A percentile compares a stretch with the other conserved stretches of the same genome.
phyloP scores from a whole-genome alignment of 2,888 invertebrate genomes.

The Aporophyla nigra region DNA sequence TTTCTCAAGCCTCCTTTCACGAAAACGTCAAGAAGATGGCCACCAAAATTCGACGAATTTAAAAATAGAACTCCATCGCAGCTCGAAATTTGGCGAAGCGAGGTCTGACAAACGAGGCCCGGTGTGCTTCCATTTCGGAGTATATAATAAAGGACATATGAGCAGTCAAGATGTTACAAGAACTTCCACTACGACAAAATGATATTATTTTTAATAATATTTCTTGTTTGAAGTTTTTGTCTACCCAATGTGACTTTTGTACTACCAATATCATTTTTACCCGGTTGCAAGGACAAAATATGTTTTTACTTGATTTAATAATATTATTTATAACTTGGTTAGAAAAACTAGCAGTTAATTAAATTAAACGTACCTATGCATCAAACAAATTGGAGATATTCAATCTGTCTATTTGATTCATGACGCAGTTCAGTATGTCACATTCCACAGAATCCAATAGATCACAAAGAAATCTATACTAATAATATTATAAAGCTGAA shows the following conservation, averaged over 20 bases:
- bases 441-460: no score
- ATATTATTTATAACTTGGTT: no score
- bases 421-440: no score
- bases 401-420: no score
- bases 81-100: constrained; percentile 33
- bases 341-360: no score
- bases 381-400: no score
- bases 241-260: background rate
- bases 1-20: constrained; percentile 8
- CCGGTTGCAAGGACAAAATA: background rate
- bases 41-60: constrained; percentile 17
- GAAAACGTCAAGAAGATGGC: constrained; percentile 33
- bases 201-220: constrained; percentile 12
- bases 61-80: constrained; percentile 34
- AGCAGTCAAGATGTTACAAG: constrained; percentile 44
- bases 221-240: constrained; percentile 6
- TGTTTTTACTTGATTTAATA: background rate
- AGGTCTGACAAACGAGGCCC: constrained; percentile 60
- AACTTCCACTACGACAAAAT: constrained; percentile 26
- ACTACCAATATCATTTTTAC: background rate
- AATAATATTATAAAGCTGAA: no score
- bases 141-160: constrained; percentile 52
- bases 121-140: constrained; percentile 28
- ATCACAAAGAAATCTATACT: no score
- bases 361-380: no score